Base-by-base conservation (phyloP, 2,113 vertebrate species). In the Motacilla tschutschensis region DNA sequence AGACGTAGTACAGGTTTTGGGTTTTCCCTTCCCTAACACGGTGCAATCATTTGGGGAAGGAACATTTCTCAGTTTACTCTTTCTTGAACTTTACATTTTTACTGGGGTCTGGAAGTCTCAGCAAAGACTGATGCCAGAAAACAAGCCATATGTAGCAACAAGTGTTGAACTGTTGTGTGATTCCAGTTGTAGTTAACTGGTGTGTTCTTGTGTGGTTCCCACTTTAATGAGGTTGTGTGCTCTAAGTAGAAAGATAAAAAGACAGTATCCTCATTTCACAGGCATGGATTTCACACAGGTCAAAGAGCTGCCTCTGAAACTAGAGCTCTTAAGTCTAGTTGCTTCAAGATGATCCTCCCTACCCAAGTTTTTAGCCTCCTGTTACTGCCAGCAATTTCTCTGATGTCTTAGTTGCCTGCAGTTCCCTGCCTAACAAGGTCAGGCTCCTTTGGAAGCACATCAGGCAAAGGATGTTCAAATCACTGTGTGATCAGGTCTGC, bases 261-360 rank as follows among this genome's bases (percentile, higher is more conserved):
- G 40, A 21, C 29, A 8, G 10, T 62, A 38, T 43, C 26, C 22
- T 26, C 6, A 6, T 81, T 78, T 65, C 62, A 72, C 17, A 43
- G 40, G 29, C 21, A 24, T 20, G 33, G 67, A 84, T 43, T 84
- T 91, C 43, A 33, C 22, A 14, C 6, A 16, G 51, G 55, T 79
- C 83, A 79, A 79, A 90, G 70, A 46, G 46, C 50, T 72, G 33
- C 22, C 40, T 83, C 54, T 81, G 78, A 81, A 90, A 85, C 40
- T 53, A 38, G 46, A 86, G 50, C 58, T 74, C 58, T 85, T 53
- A 80, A 81, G 46, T 43, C 46, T 67, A 13, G 16, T 78, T 80
- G 48, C 62, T 85, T 89, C 62, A 75, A 33, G 77, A 44, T 80
- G 74, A 64, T 73, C 36, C 51, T 92, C 22, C 14, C 58, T 60